Evolutionary conservation across 2,888 invertebrate species (phyloP).

Genomic region (Macaria liturata): DNA sequence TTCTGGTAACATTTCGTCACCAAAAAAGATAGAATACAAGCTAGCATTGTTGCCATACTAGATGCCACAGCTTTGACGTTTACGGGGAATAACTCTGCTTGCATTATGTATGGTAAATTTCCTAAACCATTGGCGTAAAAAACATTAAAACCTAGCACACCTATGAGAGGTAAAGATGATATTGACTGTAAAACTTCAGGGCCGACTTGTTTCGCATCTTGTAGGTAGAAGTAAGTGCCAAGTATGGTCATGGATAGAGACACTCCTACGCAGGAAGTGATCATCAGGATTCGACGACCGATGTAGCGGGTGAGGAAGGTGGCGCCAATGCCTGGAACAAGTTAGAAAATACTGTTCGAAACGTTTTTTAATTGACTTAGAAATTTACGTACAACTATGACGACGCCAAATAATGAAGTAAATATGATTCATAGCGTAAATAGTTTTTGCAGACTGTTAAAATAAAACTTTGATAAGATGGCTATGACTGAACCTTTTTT

Average conservation of each 20-base stretch:
- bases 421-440: no score
- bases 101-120: constrained; percentile 84
- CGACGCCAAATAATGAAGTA: no score
- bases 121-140: constrained; percentile 84
- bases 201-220: constrained; percentile 62
- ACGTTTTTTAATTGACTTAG: no score
- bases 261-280: constrained; percentile 80
- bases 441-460: no score
- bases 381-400: no score
- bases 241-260: constrained; percentile 77
- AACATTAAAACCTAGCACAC: constrained; percentile 82
- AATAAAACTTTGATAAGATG: no score
- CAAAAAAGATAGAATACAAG: constrained; percentile 81
- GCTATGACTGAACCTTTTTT: no score
- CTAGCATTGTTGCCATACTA: constrained; percentile 81
- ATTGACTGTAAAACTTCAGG: constrained; percentile 58
- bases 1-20: constrained; percentile 84
- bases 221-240: constrained; percentile 80
- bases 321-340: constrained; percentile 67
- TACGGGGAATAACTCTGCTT: constrained; percentile 85
- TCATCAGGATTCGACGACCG: constrained; percentile 80
- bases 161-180: constrained; percentile 79
- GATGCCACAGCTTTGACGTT: constrained; percentile 85
- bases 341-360: not conserved
- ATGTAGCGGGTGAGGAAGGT: constrained; percentile 80